A percentile compares a stretch with the other conserved stretches of the same genome.
Evolutionary conservation across 1,140 invertebrate genomes (phyloP).

Genomic region (Macrobrachium rosenbergii): DNA sequence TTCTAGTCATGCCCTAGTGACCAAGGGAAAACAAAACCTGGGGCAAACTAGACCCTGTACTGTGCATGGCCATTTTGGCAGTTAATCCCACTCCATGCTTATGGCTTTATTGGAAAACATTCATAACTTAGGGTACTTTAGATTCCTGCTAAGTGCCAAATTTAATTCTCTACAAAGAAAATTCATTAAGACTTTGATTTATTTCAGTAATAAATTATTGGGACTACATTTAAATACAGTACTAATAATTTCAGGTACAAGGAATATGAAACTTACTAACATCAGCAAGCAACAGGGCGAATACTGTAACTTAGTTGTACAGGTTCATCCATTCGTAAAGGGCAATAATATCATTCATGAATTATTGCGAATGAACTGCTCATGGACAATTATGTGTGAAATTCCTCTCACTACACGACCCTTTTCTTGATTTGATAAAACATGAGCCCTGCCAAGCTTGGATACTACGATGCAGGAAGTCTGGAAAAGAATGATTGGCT

Average conservation of each 20-base stretch:
- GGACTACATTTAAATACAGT: background rate
- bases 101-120: too few species aligned
- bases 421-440: background rate
- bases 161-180: background rate
- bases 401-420: slow-evolving; percentile 18
- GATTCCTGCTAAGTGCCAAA: background rate
- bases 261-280: slow-evolving; percentile 6
- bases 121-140: too few species aligned
- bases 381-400: slow-evolving; percentile 25
- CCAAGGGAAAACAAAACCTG: too few species aligned
- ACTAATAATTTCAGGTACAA: background rate
- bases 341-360: slow-evolving; percentile 27
- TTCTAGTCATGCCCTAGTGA: too few species aligned
- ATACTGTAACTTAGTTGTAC: background rate
- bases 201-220: background rate
- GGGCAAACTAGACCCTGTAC: too few species aligned
- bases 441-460: slow-evolving; percentile 21
- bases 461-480: background rate
- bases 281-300: slow-evolving; percentile 27
- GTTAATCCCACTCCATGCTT: too few species aligned
- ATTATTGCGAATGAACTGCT: background rate
- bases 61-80: too few species aligned
- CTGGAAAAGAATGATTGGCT: background rate
- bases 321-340: slow-evolving; percentile 3
- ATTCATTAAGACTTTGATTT: background rate